Conservation (phyloP, 1,140 invertebrate genomes). For the Leptonema lineaticorne region DNA sequence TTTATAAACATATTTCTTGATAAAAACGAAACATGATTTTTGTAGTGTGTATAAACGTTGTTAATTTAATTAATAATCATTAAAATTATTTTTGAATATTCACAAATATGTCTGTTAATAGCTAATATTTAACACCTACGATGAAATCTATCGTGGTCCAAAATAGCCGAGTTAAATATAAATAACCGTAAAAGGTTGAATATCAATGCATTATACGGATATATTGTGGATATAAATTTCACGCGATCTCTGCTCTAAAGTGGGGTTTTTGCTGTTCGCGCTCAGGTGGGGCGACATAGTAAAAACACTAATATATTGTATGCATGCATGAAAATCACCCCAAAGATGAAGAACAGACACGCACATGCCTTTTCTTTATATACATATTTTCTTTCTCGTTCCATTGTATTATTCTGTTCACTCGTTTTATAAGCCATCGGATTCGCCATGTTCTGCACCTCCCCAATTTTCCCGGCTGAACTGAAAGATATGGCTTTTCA, state of each 20-base stretch:
- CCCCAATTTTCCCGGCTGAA: background rate
- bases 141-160: too few species aligned
- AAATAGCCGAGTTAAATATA: too few species aligned
- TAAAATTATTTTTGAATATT: too few species aligned
- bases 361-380: conserved; percentile 9
- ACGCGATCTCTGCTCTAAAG: conserved; percentile 8
- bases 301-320: background rate
- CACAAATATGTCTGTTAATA: too few species aligned
- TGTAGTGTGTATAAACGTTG: too few species aligned
- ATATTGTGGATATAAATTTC: conserved; percentile 12
- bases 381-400: conserved; percentile 23
- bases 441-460: background rate
- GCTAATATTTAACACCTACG: too few species aligned
- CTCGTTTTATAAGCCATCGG: background rate
- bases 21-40: too few species aligned
- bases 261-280: background rate
- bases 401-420: background rate
- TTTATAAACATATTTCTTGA: too few species aligned
- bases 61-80: too few species aligned
- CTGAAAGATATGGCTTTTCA: conserved; percentile 22
- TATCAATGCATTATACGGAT: too few species aligned
- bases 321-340: background rate
- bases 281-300: conserved; percentile 13
- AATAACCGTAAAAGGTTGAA: background rate
- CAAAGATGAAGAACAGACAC: background rate